Percentiles rank a stretch among this genome's conserved stretches.
Evolutionary conservation across 2,888 invertebrate species (phyloP).

Genomic region (Dryocosmus kuriphilus): DNA sequence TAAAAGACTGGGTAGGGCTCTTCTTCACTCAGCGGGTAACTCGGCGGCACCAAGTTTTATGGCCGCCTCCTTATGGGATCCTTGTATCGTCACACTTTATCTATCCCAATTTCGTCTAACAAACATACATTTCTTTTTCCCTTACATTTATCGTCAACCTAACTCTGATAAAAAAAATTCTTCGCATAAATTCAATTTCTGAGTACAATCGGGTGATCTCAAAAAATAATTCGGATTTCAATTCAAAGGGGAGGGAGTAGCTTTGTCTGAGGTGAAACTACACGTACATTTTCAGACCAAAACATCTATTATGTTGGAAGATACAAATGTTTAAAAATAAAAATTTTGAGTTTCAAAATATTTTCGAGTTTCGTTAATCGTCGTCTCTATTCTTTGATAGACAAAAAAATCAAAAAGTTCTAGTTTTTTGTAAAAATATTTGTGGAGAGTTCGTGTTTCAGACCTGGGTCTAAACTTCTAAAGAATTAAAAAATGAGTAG

Average conservation of each 20-base stretch:
- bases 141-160: background rate
- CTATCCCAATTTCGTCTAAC: slow-evolving; percentile 20
- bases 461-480: background rate
- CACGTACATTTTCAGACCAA: background rate
- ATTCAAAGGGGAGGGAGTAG: background rate
- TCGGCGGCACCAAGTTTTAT: slow-evolving; percentile 32
- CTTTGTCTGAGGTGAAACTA: background rate
- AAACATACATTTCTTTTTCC: background rate
- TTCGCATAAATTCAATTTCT: background rate
- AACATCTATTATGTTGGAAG: background rate
- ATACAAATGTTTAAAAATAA: background rate
- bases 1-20: slow-evolving; percentile 24
- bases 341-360: background rate
- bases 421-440: background rate
- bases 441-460: background rate
- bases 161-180: background rate
- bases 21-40: slow-evolving; percentile 39
- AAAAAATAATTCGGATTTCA: background rate
- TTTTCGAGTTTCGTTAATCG: background rate
- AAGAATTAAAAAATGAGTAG: background rate
- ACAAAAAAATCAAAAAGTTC: no score
- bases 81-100: slow-evolving; percentile 37
- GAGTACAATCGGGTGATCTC: background rate
- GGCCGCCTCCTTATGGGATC: slow-evolving; percentile 11
- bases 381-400: no score